Percentiles rank a stretch among this genome's conserved stretches.
Evolutionary conservation across 1,140 invertebrate species (phyloP).

Genomic region (Trichoplusia ni): DNA sequence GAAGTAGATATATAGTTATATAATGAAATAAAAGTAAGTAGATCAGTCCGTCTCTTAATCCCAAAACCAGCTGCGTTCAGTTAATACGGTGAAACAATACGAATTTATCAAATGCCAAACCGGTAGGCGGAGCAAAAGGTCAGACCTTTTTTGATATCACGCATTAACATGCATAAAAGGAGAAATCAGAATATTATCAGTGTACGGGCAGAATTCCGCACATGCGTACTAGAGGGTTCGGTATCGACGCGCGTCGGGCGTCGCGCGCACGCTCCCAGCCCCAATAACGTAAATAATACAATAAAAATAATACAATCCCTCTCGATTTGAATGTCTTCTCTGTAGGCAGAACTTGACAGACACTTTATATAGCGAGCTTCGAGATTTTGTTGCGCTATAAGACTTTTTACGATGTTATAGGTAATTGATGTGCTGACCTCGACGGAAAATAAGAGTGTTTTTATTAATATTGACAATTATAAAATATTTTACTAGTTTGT

Average conservation of each 20-base stretch:
- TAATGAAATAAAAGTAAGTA: too few relatives aligned
- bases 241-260: conserved; percentile 59
- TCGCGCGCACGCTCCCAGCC: conserved; percentile 60
- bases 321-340: conserved; percentile 61
- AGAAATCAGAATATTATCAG: conserved; percentile 73
- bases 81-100: conserved; percentile 22
- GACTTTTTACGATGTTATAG: conserved; percentile 41
- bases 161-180: conserved; percentile 72
- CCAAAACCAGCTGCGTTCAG: not conserved
- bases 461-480: conserved; percentile 39
- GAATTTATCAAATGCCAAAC: conserved; percentile 36
- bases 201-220: conserved; percentile 53
- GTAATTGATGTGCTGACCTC: conserved; percentile 42
- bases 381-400: conserved; percentile 34
- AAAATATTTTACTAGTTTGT: too few relatives aligned
- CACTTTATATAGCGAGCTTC: conserved; percentile 39
- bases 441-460: not conserved
- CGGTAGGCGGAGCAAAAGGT: conserved; percentile 42
- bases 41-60: too few relatives aligned
- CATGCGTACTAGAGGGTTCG: conserved; percentile 58
- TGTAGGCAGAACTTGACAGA: conserved; percentile 39
- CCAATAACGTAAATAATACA: conserved; percentile 68
- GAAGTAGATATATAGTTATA: too few relatives aligned
- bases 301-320: conserved; percentile 72
- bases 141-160: conserved; percentile 53